Base-by-base conservation (phyloP, 2,797 vertebrate genomes). In the Liasis olivaceus region DNA sequence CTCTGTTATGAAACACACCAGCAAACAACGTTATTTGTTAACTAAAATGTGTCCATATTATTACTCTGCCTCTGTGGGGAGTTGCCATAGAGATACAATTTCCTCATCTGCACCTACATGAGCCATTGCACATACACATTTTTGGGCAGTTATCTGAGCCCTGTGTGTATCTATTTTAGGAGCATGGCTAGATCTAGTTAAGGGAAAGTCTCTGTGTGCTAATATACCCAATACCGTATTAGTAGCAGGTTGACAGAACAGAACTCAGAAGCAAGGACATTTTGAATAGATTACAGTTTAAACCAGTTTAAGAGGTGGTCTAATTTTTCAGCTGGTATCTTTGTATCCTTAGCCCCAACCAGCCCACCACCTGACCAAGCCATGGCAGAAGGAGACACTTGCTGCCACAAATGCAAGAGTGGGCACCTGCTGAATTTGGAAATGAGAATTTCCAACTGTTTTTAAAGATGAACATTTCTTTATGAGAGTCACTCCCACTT, bases 351-450 rank as follows among this genome's bases (percentile, higher is more conserved):
- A 42, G 36, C 36, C 36, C 36, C 36, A 42, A 42, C 36, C 36
- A 42, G 36, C 36, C 36, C 36, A 42, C 36, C 36, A 42, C 36
- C 36, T 42, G 36, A 42, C 36, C 36, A 42, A 42, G 36, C 36
- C 36, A 42, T 42, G 12, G 22, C 91, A 42, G 77, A 93, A 17
- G 87, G 88, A 95, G 92, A 89, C 91, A 94, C 1, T 93, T 93
- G 90, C 88, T 26, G 26, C 26, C 60, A 20, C 8, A 91, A 62
- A 90, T 22, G 0, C 1, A 91, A 0, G 8, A 12, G 15, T 69
- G n/a, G 54, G 36, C 95, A 91, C 56, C 64, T 0, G 92, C 14
- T 64, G 17, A 62, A 94, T 92, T 95, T 91, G 59, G 28, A 96
- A 90, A 11, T 93, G 2, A 87, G 31, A 90, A 54, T 64, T 51